phyloP scores from a whole-genome alignment of 2,113 vertebrate genomes.

The Trogon melanurus region DNA sequence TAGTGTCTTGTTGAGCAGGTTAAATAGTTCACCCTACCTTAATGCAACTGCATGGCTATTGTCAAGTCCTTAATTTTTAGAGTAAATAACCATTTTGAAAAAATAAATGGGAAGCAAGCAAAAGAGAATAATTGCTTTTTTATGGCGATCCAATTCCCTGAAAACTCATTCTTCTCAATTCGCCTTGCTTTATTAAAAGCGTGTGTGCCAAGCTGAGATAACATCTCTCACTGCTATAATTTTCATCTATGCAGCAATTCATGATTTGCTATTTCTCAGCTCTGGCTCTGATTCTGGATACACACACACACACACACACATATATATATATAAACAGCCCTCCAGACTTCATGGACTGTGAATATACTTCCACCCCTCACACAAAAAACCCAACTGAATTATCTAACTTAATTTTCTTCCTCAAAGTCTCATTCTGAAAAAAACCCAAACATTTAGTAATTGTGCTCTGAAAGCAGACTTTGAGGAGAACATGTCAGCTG shows the following conservation, averaged over 20 bases:
- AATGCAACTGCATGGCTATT: not conserved
- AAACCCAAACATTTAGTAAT: not conserved
- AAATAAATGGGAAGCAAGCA: not conserved
- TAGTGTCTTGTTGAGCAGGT: not conserved
- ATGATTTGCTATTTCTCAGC: not conserved
- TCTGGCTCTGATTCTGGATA: not conserved
- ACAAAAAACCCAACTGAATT: not conserved
- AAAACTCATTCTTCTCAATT: not conserved
- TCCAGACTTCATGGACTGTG: not conserved
- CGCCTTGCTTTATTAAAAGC: not conserved
- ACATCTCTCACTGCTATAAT: not conserved
- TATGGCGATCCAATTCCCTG: not conserved
- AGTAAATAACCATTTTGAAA: not conserved
- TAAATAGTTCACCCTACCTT: not conserved
- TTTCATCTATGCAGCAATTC: not conserved
- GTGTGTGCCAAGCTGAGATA: not conserved
- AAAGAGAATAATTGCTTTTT: not conserved
- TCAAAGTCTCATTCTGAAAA: not conserved
- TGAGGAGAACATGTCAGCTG: not conserved
- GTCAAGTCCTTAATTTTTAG: not conserved
- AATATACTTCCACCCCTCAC: not conserved
- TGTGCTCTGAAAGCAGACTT: conserved; percentile 17
- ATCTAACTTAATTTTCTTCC: not conserved
- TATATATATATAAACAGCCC: accelerated
- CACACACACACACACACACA: accelerated